A percentile compares a stretch with the other conserved stretches of the same genome.
Conservation (phyloP, 2,888 invertebrate species). For the Epiblema foenella region DNA sequence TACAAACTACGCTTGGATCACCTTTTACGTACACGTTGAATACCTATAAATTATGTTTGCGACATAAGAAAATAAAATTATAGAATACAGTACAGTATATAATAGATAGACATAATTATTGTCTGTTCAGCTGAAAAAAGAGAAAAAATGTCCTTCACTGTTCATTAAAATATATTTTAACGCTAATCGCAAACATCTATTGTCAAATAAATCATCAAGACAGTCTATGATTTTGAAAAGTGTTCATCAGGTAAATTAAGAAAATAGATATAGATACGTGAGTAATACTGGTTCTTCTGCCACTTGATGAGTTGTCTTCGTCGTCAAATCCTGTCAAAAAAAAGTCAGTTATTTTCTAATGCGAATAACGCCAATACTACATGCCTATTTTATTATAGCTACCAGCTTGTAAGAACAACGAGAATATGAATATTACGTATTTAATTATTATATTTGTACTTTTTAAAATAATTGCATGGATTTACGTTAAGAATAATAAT, state of each 20-base stretch:
- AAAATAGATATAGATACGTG: conserved; percentile 13
- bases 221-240: conserved; percentile 52
- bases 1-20: neutral
- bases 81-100: conserved; percentile 35
- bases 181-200: neutral
- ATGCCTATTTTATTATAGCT: neutral
- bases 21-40: neutral
- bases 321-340: conserved; percentile 69
- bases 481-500: too few relatives aligned
- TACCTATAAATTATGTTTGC: neutral
- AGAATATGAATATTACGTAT: too few relatives aligned
- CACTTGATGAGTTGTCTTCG: conserved; percentile 60
- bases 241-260: conserved; percentile 40
- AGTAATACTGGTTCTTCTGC: conserved; percentile 20
- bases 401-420: neutral
- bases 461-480: too few relatives aligned
- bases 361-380: neutral
- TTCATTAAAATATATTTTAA: conserved; percentile 13
- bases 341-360: neutral
- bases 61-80: neutral
- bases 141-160: conserved; percentile 45
- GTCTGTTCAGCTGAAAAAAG: conserved; percentile 65
- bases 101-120: conserved; percentile 62
- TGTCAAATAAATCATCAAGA: conserved; percentile 48
- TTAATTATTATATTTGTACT: too few relatives aligned